Evolutionary conservation across 2,888 invertebrate species (phyloP), one percentile per base, ranked within the genome.

Genomic region (Dione vanillae): DNA sequence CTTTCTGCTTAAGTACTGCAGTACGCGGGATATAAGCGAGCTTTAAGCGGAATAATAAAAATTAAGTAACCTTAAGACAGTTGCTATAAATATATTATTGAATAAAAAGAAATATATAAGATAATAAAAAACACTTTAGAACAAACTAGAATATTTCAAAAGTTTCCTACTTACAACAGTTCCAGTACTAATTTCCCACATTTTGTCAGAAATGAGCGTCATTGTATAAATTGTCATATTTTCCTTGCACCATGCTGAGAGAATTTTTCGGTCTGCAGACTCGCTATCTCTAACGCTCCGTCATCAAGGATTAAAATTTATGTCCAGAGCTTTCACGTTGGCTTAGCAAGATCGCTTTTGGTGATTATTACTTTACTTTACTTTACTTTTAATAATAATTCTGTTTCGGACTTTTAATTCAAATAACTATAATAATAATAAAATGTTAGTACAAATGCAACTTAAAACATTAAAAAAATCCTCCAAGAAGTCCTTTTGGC

Each of bases 231-330:
- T 43, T 6, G 43, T 61, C n/a, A 43, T 43, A 54, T 27, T 27
- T 45, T 2, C 14, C n/a, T 3, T 59, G 27, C 59, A 27, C 59
- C 59, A 27, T 61, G n/a, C 59, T 45, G 59, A n/a, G n/a, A 20
- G 59, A 61, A 59, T 45, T 61, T 61, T 43, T 61, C 59, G 59
- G 43, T 45, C 43, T 61, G 43, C 59, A n/a, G 43, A n/a, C 43
- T 43, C 27, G 59, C 59, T 45, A 61, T 61, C 59, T 43, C 43
- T 43, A 10, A 20, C 43, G 59, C 59, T 61, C n/a, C 27, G 43
- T 61, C 59, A 61, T 43, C 59, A 61, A n/a, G 43, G 59, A 61
- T 61, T 61, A 61, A 27, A 59, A 61, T 61, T 43, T 43, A 61
- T 43, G 59, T 61, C 43, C 41, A 10, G 9, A 43, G 14, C 59